These are phyloP conservation scores for Odontothrips loti DNA, from an alignment of 2,888 invertebrate genomes.

Conservation along the genomic window DNA sequence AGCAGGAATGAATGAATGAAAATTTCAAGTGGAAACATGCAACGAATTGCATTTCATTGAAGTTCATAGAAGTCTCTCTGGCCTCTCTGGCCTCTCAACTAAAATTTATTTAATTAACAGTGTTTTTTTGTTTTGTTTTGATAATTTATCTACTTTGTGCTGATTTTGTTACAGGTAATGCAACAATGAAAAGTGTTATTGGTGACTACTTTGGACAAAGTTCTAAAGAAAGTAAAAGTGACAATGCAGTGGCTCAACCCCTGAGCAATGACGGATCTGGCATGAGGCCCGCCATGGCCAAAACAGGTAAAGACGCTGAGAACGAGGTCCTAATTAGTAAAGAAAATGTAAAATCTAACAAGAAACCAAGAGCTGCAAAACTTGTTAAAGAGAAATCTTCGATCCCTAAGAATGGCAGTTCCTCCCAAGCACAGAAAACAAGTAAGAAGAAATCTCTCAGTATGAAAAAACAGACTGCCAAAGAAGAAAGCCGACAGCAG, in stretches of 20 bases:
- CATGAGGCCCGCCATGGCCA: not conserved
- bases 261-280: not conserved
- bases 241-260: not conserved
- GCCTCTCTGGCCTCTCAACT: too few relatives aligned
- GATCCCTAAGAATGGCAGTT: not conserved
- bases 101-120: not conserved
- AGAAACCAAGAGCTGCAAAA: not conserved
- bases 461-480: not conserved
- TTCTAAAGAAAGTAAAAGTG: not conserved
- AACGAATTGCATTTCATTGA: not conserved
- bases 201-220: not conserved
- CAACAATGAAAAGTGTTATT: not conserved
- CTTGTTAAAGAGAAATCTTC: not conserved
- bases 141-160: not conserved
- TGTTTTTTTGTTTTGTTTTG: not conserved
- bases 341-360: not conserved
- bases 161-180: conserved; percentile 6
- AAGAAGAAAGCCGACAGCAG: not conserved
- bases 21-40: not conserved
- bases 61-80: too few relatives aligned
- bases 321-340: not conserved
- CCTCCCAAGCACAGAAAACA: not conserved
- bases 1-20: not conserved
- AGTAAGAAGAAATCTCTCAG: not conserved
- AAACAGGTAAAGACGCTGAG: not conserved